A percentile compares a stretch with the other conserved stretches of the same genome.
Evolutionary conservation across 2,888 invertebrate species (phyloP).

Genomic region (Caenorhabditis imperialis): DNA sequence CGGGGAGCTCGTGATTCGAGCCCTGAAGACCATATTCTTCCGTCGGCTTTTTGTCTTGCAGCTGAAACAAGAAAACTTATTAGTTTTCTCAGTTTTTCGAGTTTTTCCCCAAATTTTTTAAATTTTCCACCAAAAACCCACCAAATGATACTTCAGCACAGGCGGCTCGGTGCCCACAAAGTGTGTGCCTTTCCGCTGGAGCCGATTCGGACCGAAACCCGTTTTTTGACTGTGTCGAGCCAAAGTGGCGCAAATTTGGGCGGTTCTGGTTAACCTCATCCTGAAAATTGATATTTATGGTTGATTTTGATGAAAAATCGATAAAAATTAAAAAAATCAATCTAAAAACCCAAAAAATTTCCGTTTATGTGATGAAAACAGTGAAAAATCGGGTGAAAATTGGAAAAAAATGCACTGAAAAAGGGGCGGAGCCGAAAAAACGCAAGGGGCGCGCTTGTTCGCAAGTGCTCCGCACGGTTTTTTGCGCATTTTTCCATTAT

Average conservation of each 20-base stretch:
- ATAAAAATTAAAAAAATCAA: no score
- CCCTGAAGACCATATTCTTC: slow-evolving; percentile 77
- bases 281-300: slow-evolving; percentile 9
- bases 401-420: background rate
- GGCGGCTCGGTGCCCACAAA: slow-evolving; percentile 78
- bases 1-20: slow-evolving; percentile 73
- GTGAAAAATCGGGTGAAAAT: no score
- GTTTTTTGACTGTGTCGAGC: slow-evolving; percentile 66
- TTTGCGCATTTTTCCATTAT: slow-evolving; percentile 2
- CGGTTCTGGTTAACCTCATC: slow-evolving; percentile 29
- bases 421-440: background rate
- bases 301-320: no score
- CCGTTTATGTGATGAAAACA: no score
- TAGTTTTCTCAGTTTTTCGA: background rate
- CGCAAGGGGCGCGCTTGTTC: background rate
- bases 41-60: slow-evolving; percentile 74
- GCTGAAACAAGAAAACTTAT: slow-evolving; percentile 61
- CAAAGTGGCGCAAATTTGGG: slow-evolving; percentile 19
- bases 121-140: slow-evolving; percentile 18
- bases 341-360: no score
- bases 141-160: slow-evolving; percentile 75
- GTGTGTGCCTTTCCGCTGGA: slow-evolving; percentile 72
- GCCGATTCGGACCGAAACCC: slow-evolving; percentile 74
- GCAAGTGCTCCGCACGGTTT: slow-evolving; percentile 1
- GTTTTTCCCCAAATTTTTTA: background rate